Evolutionary conservation across 2,888 invertebrate genomes (phyloP).

Genomic region (Sarcophaga carnaria): DNA sequence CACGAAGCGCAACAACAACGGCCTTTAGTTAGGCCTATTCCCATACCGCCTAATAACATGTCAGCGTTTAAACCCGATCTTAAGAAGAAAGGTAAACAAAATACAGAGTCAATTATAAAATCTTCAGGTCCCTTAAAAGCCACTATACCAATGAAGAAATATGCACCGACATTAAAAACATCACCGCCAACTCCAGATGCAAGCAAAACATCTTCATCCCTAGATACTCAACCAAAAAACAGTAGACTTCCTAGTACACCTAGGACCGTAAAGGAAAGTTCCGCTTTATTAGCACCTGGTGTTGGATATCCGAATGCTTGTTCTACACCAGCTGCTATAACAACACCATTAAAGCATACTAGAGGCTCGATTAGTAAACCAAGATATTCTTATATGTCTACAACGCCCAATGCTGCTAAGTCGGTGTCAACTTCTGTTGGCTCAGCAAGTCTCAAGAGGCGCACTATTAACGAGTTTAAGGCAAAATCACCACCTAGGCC

Average conservation of each 20-base stretch:
- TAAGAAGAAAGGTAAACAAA: slow-evolving; percentile 70
- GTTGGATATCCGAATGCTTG: slow-evolving; percentile 73
- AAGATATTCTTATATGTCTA: slow-evolving; percentile 71
- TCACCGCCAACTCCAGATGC: slow-evolving; percentile 67
- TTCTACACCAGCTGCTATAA: slow-evolving; percentile 71
- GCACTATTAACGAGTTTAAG: slow-evolving; percentile 68
- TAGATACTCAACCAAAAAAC: slow-evolving; percentile 63
- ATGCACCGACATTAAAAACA: slow-evolving; percentile 72
- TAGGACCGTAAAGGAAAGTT: slow-evolving; percentile 46
- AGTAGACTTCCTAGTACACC: slow-evolving; percentile 71
- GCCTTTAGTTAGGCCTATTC: slow-evolving; percentile 61
- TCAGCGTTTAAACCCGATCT: slow-evolving; percentile 69
- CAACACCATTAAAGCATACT: slow-evolving; percentile 67
- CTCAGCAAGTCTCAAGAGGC: slow-evolving; percentile 55
- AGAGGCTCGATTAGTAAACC: slow-evolving; percentile 61
- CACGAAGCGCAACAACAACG: slow-evolving; percentile 70
- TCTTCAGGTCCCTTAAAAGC: slow-evolving; percentile 74
- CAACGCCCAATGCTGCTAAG: slow-evolving; percentile 71
- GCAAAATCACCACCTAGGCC: slow-evolving; percentile 69
- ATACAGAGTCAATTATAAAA: slow-evolving; percentile 72
- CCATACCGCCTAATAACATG: slow-evolving; percentile 68
- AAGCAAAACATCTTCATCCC: slow-evolving; percentile 30
- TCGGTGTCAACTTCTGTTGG: slow-evolving; percentile 46
- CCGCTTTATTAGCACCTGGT: slow-evolving; percentile 31
- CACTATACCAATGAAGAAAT: slow-evolving; percentile 74